phyloP scores from a whole-genome alignment of 2,113 vertebrate species.

The Myiopsitta monachus region DNA sequence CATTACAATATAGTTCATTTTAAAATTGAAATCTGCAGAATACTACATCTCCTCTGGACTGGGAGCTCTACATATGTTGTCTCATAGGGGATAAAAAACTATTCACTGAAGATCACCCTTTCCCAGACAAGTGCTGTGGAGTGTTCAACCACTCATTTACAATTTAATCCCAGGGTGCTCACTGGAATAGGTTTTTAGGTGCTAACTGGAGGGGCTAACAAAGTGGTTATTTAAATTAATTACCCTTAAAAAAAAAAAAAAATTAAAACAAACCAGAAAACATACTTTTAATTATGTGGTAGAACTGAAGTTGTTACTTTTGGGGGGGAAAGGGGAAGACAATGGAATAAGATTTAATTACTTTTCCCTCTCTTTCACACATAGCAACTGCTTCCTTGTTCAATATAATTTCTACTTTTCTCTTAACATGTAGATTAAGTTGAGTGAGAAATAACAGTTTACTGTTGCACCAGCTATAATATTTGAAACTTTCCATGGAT shows the following conservation, averaged over 20 bases:
- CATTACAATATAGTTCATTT: slow-evolving; percentile 62
- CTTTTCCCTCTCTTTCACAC: background rate
- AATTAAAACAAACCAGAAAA: background rate
- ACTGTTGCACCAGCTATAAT: background rate
- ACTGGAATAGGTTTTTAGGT: slow-evolving; percentile 38
- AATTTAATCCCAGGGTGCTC: slow-evolving; percentile 42
- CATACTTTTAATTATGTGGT: background rate
- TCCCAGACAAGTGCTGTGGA: slow-evolving; percentile 3
- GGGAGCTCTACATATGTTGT: background rate
- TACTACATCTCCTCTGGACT: background rate
- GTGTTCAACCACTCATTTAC: slow-evolving; percentile 38
- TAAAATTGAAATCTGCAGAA: slow-evolving; percentile 49
- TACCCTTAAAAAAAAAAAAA: background rate
- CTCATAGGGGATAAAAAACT: slow-evolving; percentile 46
- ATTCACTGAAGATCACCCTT: slow-evolving; percentile 63
- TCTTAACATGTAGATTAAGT: background rate
- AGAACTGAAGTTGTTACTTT: background rate
- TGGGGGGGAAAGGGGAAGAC: background rate
- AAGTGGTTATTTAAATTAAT: slow-evolving; percentile 58
- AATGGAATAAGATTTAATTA: background rate
- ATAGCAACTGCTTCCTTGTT: background rate
- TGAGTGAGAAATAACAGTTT: background rate
- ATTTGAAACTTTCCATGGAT: background rate
- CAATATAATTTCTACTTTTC: background rate
- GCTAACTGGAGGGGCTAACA: slow-evolving; percentile 24